These are phyloP conservation scores for Tholera decimalis DNA, from an alignment of 2,888 invertebrate species.

Conservation along the genomic window DNA sequence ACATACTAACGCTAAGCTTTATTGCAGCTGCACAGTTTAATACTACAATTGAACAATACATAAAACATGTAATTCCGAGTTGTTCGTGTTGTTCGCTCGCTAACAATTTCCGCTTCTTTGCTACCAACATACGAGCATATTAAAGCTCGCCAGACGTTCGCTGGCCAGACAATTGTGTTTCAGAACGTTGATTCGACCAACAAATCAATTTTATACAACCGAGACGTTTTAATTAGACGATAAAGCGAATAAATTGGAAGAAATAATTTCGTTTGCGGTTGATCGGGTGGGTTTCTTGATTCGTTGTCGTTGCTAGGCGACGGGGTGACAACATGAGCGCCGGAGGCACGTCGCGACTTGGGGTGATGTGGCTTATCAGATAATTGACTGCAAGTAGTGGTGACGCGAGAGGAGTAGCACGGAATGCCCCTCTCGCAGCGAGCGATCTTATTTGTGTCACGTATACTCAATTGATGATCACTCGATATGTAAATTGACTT, in stretches of 20 bases:
- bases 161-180: slow-evolving; percentile 81
- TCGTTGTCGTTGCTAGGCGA: slow-evolving; percentile 73
- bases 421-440: slow-evolving; percentile 56
- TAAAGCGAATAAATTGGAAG: slow-evolving; percentile 72
- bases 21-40: slow-evolving; percentile 24
- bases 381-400: slow-evolving; percentile 84
- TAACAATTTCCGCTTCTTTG: slow-evolving; percentile 52
- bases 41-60: slow-evolving; percentile 40
- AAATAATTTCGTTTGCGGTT: slow-evolving; percentile 78
- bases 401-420: slow-evolving; percentile 73
- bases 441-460: slow-evolving; percentile 64
- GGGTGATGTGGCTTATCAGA: slow-evolving; percentile 83
- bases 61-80: slow-evolving; percentile 40
- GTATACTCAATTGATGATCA: slow-evolving; percentile 67
- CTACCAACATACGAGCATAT: slow-evolving; percentile 62
- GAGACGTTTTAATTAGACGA: slow-evolving; percentile 74
- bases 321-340: slow-evolving; percentile 67
- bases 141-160: slow-evolving; percentile 72
- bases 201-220: slow-evolving; percentile 79
- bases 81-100: slow-evolving; percentile 17
- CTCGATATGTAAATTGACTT: slow-evolving; percentile 64
- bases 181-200: slow-evolving; percentile 74
- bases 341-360: slow-evolving; percentile 62
- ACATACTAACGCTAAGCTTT: slow-evolving; percentile 21
- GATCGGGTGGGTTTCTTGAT: slow-evolving; percentile 67